These are phyloP conservation scores for Oxyura jamaicensis DNA, from an alignment of 2,113 vertebrate species.

Conservation along the genomic window DNA sequence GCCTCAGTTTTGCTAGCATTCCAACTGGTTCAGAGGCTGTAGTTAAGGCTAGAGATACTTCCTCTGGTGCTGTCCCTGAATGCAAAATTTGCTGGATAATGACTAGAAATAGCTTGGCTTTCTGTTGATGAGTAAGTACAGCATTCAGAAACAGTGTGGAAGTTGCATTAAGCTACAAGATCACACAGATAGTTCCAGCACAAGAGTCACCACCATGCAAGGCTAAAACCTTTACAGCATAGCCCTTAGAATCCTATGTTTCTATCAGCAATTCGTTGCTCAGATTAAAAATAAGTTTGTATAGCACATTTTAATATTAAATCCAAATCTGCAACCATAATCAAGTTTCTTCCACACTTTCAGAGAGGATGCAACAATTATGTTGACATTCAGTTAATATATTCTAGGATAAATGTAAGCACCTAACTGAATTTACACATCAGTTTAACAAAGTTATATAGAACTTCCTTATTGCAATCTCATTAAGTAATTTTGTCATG, in stretches of 20 bases:
- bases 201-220: rapidly evolving
- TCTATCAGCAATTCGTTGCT: neutral
- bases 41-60: neutral
- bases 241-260: neutral
- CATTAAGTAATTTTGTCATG: neutral
- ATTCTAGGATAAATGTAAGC: neutral
- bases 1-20: neutral
- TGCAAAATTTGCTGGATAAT: neutral
- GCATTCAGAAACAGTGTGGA: neutral
- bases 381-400: neutral
- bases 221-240: neutral
- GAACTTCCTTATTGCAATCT: neutral
- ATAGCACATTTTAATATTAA: neutral
- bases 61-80: neutral
- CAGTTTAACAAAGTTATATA: neutral
- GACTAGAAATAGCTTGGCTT: neutral
- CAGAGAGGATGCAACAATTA: neutral
- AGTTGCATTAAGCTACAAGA: neutral
- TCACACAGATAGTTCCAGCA: neutral
- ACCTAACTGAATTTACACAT: neutral
- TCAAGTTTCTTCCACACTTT: neutral
- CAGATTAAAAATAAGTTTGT: neutral
- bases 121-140: neutral
- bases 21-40: neutral
- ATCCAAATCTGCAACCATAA: neutral